Conservation (phyloP, 2,797 vertebrate genomes). For the Psittacula derbiana region DNA sequence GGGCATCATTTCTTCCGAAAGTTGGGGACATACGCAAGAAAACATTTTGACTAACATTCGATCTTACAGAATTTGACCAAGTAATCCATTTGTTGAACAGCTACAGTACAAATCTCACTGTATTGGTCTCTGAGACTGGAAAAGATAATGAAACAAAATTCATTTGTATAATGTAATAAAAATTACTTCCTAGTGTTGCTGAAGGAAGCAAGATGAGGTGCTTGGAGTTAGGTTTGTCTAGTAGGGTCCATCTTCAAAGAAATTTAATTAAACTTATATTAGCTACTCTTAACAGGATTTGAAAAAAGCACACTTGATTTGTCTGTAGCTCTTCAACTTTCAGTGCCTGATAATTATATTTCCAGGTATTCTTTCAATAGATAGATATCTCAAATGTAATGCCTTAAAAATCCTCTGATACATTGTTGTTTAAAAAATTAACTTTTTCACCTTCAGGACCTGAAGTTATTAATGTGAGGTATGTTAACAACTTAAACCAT, state of each 20-base stretch:
- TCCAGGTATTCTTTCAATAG: constrained; percentile 3
- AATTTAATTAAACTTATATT: neutral
- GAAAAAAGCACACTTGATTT: neutral
- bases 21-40: neutral
- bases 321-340: neutral
- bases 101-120: neutral
- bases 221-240: neutral
- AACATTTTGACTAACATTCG: neutral
- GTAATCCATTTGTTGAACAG: neutral
- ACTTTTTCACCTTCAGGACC: neutral
- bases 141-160: neutral
- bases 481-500: neutral
- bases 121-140: neutral
- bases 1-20: neutral
- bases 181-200: neutral
- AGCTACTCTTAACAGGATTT: neutral
- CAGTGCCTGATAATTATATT: neutral
- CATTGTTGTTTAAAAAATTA: neutral
- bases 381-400: neutral
- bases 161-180: neutral
- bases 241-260: neutral
- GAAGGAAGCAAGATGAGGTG: neutral
- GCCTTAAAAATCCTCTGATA: neutral
- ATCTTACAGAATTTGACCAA: neutral
- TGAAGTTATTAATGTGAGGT: neutral